Evolutionary conservation across 2,888 invertebrate species (phyloP), one percentile per base, ranked within the genome.

Genomic region (Calameuta filiformis): DNA sequence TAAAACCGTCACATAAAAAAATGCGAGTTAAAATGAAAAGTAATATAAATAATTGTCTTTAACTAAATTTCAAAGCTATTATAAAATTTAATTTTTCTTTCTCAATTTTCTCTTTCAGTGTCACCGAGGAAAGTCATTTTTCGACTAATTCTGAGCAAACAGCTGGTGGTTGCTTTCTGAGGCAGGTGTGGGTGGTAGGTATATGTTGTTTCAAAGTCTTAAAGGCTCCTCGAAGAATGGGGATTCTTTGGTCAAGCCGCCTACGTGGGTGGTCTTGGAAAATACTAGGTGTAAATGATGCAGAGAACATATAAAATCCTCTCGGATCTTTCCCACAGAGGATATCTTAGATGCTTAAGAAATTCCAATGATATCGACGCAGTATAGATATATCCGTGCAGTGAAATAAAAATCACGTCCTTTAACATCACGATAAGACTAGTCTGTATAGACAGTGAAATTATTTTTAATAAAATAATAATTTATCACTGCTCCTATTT

Each of bases 181-280:
- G 75, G 75, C 56, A 74, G 75, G 35, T 85, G 86, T 87, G 88
- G 81, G 82, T 79, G 76, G 81, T 87, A 89, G 89, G 89, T 89
- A 89, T 88, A 86, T 89, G 87, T 88, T 89, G 87, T 88, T 86
- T 86, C 85, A 85, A 84, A 87, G 84, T 85, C 84, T 87, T 85
- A 81, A 83, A 86, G 83, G 83, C 79, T 83, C 82, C 83, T 83
- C 79, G 79, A 80, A 80, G 75, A 73, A 80, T 71, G 79, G 76
- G 77, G 82, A 84, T 80, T 80, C 85, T 83, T 85, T 85, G 80
- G 80, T 12, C 68, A 40, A 74, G 82, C 82, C 85, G 85, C 85
- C 85, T 73, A 81, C 78, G 83, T 84, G 86, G 87, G 87, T 87
- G 87, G 87, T 83, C 84, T 76, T 23, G 31, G 37, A 68, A 73